Conservation (phyloP, 2,113 vertebrate species). For the Mastomys coucha region DNA sequence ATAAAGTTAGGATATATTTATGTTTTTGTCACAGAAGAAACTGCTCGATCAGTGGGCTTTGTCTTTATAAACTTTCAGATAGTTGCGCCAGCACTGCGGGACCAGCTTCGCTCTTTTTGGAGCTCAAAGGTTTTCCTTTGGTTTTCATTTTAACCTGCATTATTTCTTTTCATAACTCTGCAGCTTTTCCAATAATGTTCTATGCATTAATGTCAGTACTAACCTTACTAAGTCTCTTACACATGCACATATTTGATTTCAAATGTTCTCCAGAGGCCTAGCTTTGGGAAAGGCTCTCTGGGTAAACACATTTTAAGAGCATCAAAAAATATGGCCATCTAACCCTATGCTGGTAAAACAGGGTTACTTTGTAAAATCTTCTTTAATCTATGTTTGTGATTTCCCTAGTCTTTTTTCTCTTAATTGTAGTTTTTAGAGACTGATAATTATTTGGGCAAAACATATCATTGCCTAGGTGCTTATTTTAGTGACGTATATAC, state of each 20-base stretch:
- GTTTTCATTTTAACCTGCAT: constrained; percentile 84
- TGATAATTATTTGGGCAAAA: constrained; percentile 31
- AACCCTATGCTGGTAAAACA: constrained; percentile 87
- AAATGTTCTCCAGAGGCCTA: constrained; percentile 58
- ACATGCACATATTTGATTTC: constrained; percentile 83
- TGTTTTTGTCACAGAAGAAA: constrained; percentile 63
- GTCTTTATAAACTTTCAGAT: constrained; percentile 91
- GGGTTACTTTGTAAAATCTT: constrained; percentile 83
- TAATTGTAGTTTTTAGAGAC: constrained; percentile 30
- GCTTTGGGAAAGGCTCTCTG: constrained; percentile 77
- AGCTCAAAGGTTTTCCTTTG: constrained; percentile 89
- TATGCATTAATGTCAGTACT: constrained; percentile 87
- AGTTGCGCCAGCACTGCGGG: constrained; percentile 90
- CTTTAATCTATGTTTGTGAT: constrained; percentile 89
- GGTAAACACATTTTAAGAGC: constrained; percentile 72
- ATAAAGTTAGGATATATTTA: constrained; percentile 62
- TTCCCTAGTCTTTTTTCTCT: constrained; percentile 82
- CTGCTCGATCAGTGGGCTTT: constrained; percentile 87
- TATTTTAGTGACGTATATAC: not conserved
- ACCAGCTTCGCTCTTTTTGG: constrained; percentile 91
- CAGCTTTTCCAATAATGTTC: constrained; percentile 80
- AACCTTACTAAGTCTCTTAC: constrained; percentile 83
- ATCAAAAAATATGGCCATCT: constrained; percentile 81
- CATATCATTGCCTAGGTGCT: constrained; percentile 6
- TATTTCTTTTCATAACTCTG: constrained; percentile 86